A percentile compares a stretch with the other conserved stretches of the same genome.
Conservation (phyloP, 2,888 invertebrate species). For the Catocala sponsa region DNA sequence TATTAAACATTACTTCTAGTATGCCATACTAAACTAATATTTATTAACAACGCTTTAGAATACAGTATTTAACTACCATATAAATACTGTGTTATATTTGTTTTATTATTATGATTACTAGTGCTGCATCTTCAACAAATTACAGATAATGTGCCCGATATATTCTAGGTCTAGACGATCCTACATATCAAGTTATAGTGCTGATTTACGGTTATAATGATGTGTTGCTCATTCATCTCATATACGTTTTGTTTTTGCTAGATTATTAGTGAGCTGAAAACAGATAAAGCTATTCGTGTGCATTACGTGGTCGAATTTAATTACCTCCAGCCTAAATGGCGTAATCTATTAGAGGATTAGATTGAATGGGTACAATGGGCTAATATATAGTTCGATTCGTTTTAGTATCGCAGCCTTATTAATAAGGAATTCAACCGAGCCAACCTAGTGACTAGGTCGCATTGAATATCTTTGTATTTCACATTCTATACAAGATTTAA, state of each 20-base stretch:
- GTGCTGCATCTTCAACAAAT: conserved; percentile 18
- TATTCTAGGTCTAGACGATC: conserved; percentile 12
- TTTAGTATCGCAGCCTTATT: conserved; percentile 32
- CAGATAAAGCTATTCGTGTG: conserved; percentile 27
- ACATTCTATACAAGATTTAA: neutral
- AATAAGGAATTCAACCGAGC: conserved; percentile 13
- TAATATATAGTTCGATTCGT: conserved; percentile 36
- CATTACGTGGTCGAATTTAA: conserved; percentile 42
- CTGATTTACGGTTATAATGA: conserved; percentile 20
- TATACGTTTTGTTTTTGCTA: conserved; percentile 5
- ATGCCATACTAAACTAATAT: conserved; percentile 12
- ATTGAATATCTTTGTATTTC: neutral
- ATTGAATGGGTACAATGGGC: conserved; percentile 29
- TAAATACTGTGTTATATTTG: neutral
- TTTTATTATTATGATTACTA: conserved; percentile 6
- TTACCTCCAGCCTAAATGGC: conserved; percentile 32
- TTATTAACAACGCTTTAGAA: neutral
- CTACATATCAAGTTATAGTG: conserved; percentile 16
- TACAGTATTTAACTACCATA: neutral
- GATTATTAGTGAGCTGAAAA: conserved; percentile 13
- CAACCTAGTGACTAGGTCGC: neutral
- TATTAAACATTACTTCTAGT: conserved; percentile 12
- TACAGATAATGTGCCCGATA: conserved; percentile 18
- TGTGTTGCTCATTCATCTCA: conserved; percentile 8
- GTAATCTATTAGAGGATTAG: conserved; percentile 37